Base-by-base conservation (phyloP, 2,113 vertebrate genomes). In the Centropristis striata region DNA sequence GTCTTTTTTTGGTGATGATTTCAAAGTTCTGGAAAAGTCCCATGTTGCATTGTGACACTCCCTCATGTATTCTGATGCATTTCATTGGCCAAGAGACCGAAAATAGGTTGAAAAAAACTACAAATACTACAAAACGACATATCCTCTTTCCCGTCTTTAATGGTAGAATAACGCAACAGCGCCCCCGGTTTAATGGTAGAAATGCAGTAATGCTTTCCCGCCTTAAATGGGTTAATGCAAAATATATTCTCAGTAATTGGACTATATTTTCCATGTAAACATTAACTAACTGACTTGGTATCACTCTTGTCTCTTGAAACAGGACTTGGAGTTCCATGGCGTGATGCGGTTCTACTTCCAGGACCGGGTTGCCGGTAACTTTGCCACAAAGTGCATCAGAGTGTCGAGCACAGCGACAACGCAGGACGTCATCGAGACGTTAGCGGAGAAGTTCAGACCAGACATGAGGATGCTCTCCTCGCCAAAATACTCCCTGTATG, bases 301-400 rank as follows among this genome's bases (percentile, higher is more conserved):
- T 66, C 51, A 67, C 16, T 20, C 49, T 53, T 66, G 9, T 64
- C 18, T 53, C 20, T 76, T 10, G 82, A 61, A n/a, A 18, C 80
- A 99, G 98, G 98, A 99, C 88, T 81, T 99, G 75, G 98, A 99
- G 93, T 99, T 99, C 91, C 98, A 99, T 80, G 98, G 98, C 67
- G 98, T 99, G 77, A 99, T 99, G 98, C 95, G 98, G 71, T 99
- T 99, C 93, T 99, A 99, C 92, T 99, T 99, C 93, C 98, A 99
- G 96, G 98, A 99, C 86, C 97, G 98, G 87, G 96, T 99, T 71
- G 98, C 98, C 16, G 98, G 98, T 59, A 99, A 99, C 94, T 99
- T 99, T 23, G 98, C 98, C 82, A 99, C 98, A 46, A 99, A 99
- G 81, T 99, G 98, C 84, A 99, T 99, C 83, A 94, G 98, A 54